Percentiles rank a stretch among this genome's conserved stretches.
Evolutionary conservation across 35 echinoderm and acorn worm species (phyloP).

Genomic region (Apostichopus californicus): DNA sequence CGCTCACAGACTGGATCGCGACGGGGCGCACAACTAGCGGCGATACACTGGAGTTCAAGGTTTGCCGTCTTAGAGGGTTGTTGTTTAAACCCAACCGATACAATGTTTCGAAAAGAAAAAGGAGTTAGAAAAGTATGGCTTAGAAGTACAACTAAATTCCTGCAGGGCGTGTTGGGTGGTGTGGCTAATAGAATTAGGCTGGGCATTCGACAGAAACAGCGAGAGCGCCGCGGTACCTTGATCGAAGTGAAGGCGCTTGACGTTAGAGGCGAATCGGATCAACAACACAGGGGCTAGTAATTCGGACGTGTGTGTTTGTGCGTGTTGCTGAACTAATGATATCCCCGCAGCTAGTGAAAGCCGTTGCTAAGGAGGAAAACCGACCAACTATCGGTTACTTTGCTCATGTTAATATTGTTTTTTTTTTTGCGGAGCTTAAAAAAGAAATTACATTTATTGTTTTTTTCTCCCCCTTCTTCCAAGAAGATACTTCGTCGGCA

Average conservation of each 20-base stretch:
- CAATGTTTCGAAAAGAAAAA: constrained; percentile 44
- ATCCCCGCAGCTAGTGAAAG: neutral
- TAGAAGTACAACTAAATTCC: constrained; percentile 15
- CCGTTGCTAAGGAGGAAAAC: constrained; percentile 13
- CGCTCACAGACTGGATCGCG: constrained; percentile 33
- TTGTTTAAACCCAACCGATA: constrained; percentile 32
- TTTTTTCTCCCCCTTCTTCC: neutral
- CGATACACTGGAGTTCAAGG: constrained; percentile 34
- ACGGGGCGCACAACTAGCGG: constrained; percentile 35
- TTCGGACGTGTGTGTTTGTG: neutral
- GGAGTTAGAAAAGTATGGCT: neutral
- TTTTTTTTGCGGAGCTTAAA: neutral
- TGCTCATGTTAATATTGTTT: constrained; percentile 13
- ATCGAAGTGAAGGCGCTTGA: constrained; percentile 5
- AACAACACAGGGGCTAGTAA: neutral
- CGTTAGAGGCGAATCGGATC: neutral
- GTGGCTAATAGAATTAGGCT: constrained; percentile 55
- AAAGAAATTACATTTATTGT: constrained; percentile 29
- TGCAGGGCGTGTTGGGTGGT: constrained; percentile 55
- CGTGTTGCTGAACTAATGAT: neutral
- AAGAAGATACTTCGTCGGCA: neutral
- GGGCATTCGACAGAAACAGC: constrained; percentile 16
- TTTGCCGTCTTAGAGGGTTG: constrained; percentile 23
- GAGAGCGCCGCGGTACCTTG: constrained; percentile 14
- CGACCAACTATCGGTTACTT: constrained; percentile 22